Base-by-base conservation (phyloP, 2,113 vertebrate species). In the Myxocyprinus asiaticus region DNA sequence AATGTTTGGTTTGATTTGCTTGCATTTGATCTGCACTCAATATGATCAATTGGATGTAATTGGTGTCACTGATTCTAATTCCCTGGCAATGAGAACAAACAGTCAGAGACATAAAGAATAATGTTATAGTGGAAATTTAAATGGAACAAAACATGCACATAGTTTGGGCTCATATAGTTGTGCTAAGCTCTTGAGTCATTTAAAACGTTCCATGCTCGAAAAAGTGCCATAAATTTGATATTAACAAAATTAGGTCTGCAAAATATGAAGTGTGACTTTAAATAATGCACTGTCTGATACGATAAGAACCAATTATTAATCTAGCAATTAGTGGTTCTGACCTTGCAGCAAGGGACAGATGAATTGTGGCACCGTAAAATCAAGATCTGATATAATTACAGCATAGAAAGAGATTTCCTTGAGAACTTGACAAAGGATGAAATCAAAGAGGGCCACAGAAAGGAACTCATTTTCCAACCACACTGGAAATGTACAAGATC, bases 401-500 rank as follows among this genome's bases (percentile, higher is more conserved):
- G 73, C 76, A 61, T 8, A 45, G 79, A 81, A 75, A 81, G 55
- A 47, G 58, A 33, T 59, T 50, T 79, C 56, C 53, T 59, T 43
- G 71, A 78, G 79, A 75, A 71, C 69, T 50, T 22, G 77, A 65
- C 9, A 14, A 9, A 33, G 63, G 56, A 72, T 44, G 72, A 73
- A 80, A 77, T 76, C 4, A 62, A 76, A 2, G 63, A 66, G 75
- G 80, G 85, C 86, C 80, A 76, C 86, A 68, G 64, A 87, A 76
- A 61, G 59, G 62, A 80, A 82, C 51, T 64, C 64, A 74, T 78
- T 83, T 85, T 83, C 76, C 78, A 81, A 83, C 85, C 22, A 3
- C 85, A 66, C 80, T 90, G 87, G 87, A 90, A 83, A 78, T 61
- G 44, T 71, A 82, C 76, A 75, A 15, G 59, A 56, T 47, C 63